Evolutionary conservation across 2,113 vertebrate species (phyloP).

Genomic region (Electrona antarctica): DNA sequence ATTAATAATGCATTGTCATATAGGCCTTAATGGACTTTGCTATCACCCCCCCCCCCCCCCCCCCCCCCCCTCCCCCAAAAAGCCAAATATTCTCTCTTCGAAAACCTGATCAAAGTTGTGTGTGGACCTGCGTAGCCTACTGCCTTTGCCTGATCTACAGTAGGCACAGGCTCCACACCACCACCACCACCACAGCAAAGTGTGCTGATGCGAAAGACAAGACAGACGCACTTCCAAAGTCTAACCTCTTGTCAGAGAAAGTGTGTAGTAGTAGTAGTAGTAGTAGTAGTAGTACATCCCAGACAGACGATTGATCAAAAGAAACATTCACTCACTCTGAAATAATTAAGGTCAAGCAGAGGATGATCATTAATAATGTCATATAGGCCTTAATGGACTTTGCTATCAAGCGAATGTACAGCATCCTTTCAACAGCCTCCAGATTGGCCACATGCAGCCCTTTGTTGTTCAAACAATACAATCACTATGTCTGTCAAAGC

Average conservation of each 20-base stretch:
- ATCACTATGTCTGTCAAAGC: conserved; percentile 45
- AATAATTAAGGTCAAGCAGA: too few relatives aligned
- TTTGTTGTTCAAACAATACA: conserved; percentile 18
- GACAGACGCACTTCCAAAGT: conserved; percentile 27
- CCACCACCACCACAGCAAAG: conserved; percentile 33
- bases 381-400: too few relatives aligned
- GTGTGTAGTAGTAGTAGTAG: neutral
- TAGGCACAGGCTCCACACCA: conserved; percentile 21
- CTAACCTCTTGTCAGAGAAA: conserved; percentile 20
- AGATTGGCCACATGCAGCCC: neutral
- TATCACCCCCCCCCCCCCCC: too few relatives aligned
- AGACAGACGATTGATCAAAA: neutral
- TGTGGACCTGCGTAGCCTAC: neutral
- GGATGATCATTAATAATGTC: too few relatives aligned
- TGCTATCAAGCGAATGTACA: neutral
- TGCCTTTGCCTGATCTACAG: conserved; percentile 13
- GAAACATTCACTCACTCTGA: too few relatives aligned
- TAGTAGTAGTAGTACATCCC: conserved; percentile 30
- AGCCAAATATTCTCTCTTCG: conserved; percentile 38
- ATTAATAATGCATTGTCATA: too few relatives aligned
- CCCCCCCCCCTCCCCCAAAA: too few relatives aligned
- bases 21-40: too few relatives aligned
- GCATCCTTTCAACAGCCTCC: neutral
- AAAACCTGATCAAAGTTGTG: conserved; percentile 34
- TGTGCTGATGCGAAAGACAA: conserved; percentile 6